Evolutionary conservation across 2,888 invertebrate genomes (phyloP).

Genomic region (Temnothorax rugatulus): DNA sequence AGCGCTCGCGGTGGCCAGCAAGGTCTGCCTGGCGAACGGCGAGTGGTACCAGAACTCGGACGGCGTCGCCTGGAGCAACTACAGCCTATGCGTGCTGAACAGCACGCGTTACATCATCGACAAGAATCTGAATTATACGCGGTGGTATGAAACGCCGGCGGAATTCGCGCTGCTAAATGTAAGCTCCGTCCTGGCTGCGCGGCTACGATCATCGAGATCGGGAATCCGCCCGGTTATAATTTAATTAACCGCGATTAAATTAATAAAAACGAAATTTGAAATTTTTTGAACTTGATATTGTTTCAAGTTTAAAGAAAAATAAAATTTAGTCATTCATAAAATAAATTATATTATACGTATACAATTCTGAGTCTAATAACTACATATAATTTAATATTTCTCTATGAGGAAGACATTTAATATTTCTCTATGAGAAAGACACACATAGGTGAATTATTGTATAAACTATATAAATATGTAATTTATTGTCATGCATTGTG

Average conservation of each 20-base stretch:
- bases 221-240: neutral
- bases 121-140: constrained; percentile 28
- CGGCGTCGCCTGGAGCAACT: constrained; percentile 86
- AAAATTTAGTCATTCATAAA: neutral
- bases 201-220: neutral
- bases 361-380: neutral
- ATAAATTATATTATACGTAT: neutral
- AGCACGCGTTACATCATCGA: constrained; percentile 10
- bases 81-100: constrained; percentile 85
- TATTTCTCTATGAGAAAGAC: neutral
- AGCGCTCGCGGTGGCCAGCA: constrained; percentile 82
- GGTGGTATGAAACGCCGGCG: constrained; percentile 40
- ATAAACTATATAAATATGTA: neutral
- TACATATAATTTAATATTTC: neutral
- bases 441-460: neutral
- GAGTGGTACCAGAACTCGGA: constrained; percentile 86
- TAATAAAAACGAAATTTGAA: neutral
- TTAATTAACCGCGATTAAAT: neutral
- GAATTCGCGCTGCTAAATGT: constrained; percentile 75
- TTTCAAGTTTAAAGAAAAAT: neutral
- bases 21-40: constrained; percentile 86
- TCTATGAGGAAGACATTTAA: neutral
- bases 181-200: constrained; percentile 52
- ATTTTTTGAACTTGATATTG: neutral
- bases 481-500: neutral